Conservation (phyloP, 2,888 invertebrate genomes). For the Matsumyia berberina region DNA sequence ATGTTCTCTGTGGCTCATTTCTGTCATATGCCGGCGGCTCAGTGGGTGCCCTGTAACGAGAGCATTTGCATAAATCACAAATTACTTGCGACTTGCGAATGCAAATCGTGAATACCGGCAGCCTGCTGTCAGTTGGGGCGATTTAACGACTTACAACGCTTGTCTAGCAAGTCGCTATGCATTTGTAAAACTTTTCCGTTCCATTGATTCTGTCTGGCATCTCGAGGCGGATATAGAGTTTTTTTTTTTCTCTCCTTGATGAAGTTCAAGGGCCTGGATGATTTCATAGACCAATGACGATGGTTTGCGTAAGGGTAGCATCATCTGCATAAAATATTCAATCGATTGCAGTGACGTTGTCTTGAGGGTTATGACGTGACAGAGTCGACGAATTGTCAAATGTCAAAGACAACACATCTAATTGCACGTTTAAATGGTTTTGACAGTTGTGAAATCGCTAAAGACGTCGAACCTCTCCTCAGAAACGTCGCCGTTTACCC, state of each 20-base stretch:
- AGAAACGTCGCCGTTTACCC: constrained; percentile 26
- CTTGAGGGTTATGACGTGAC: too few relatives aligned
- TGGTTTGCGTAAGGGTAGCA: too few relatives aligned
- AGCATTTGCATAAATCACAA: constrained; percentile 73
- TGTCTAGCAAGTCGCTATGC: neutral
- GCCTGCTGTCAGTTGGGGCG: constrained; percentile 63
- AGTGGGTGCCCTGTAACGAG: constrained; percentile 60
- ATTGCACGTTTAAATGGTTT: constrained; percentile 24
- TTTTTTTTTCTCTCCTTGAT: too few relatives aligned
- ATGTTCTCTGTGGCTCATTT: neutral
- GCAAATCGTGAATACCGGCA: constrained; percentile 70
- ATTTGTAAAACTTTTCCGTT: constrained; percentile 25
- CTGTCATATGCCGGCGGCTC: constrained; percentile 37
- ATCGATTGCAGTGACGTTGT: too few relatives aligned
- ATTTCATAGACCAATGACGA: neutral
- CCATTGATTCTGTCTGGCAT: constrained; percentile 26
- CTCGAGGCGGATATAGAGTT: constrained; percentile 35
- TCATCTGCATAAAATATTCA: too few relatives aligned
- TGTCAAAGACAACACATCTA: neutral
- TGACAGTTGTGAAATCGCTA: constrained; percentile 25
- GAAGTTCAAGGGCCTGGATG: constrained; percentile 20
- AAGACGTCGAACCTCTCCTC: constrained; percentile 9
- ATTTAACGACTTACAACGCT: constrained; percentile 43
- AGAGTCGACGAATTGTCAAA: too few relatives aligned
- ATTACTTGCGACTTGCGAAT: constrained; percentile 49